These are phyloP conservation scores for Solea senegalensis DNA, from an alignment of 2,113 vertebrate genomes.

Conservation along the genomic window DNA sequence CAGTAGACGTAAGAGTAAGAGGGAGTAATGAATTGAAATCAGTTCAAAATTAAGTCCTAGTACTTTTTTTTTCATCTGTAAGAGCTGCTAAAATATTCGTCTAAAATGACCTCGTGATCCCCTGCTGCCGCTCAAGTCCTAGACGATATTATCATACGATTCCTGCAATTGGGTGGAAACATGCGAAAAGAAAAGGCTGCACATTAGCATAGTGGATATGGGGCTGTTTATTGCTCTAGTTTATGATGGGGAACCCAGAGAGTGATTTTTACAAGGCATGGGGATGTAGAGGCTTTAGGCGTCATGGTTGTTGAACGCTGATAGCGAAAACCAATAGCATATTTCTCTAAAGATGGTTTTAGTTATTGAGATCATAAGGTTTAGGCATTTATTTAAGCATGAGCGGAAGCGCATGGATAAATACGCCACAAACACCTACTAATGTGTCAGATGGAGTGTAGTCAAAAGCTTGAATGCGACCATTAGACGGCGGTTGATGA, in stretches of 20 bases:
- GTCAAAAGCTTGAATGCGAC: slow-evolving; percentile 48
- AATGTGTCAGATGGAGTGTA: slow-evolving; percentile 51
- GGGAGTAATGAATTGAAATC: neutral
- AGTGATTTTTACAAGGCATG: slow-evolving; percentile 46
- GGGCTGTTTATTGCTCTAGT: slow-evolving; percentile 51
- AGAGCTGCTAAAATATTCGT: slow-evolving; percentile 9
- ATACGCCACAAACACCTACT: slow-evolving; percentile 35
- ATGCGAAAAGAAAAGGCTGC: slow-evolving; percentile 24
- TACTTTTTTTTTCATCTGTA: too few species aligned
- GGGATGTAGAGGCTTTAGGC: slow-evolving; percentile 28
- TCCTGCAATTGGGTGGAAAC: slow-evolving; percentile 32
- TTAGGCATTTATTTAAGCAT: slow-evolving; percentile 28
- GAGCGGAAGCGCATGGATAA: slow-evolving; percentile 39
- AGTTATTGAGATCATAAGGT: slow-evolving; percentile 36
- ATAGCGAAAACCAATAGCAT: slow-evolving; percentile 55
- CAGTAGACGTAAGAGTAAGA: neutral
- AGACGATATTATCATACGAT: slow-evolving; percentile 32
- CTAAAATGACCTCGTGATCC: slow-evolving; percentile 36
- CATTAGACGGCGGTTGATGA: slow-evolving; percentile 66
- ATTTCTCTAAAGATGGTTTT: slow-evolving; percentile 23
- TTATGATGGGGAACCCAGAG: slow-evolving; percentile 30
- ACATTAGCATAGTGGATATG: slow-evolving; percentile 38
- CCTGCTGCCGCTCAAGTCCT: slow-evolving; percentile 1
- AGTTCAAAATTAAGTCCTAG: neutral
- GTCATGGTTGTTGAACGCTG: slow-evolving; percentile 44